Evolutionary conservation across 2,113 vertebrate species (phyloP).

Genomic region (Anoplopoma fimbria): DNA sequence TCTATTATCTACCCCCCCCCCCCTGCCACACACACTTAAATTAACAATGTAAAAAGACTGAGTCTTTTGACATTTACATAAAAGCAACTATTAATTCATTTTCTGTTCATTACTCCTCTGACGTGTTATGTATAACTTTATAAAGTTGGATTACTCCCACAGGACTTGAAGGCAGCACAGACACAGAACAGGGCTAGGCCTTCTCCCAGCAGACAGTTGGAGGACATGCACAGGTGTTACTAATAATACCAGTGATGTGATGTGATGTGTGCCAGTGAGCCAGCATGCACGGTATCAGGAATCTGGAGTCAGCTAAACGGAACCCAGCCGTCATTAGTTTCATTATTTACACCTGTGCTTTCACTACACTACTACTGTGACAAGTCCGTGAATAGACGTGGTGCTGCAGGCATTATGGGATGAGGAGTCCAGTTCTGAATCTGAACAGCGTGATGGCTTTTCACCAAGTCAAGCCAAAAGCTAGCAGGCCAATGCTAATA

Average conservation of each 20-base stretch:
- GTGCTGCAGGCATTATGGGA: constrained; percentile 55
- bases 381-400: not conserved
- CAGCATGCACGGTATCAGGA: not conserved
- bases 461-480: not conserved
- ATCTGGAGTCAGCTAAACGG: not conserved
- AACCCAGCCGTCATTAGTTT: not conserved
- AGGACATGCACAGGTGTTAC: not conserved
- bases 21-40: no score
- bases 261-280: not conserved
- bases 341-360: not conserved
- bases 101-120: not conserved
- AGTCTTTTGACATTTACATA: not conserved
- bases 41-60: not conserved
- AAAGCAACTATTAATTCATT: not conserved
- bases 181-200: constrained; percentile 26
- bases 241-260: not conserved
- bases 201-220: not conserved
- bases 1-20: not conserved
- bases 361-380: no score
- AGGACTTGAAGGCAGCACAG: constrained; percentile 11
- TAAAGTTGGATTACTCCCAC: not conserved
- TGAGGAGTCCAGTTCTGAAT: constrained; percentile 37
- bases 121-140: fast-evolving
- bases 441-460: not conserved
- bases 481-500: not conserved